Evolutionary conservation across 1,140 invertebrate genomes (phyloP), one percentile per base, ranked within the genome.

Genomic region (Papilio aristodemus): DNA sequence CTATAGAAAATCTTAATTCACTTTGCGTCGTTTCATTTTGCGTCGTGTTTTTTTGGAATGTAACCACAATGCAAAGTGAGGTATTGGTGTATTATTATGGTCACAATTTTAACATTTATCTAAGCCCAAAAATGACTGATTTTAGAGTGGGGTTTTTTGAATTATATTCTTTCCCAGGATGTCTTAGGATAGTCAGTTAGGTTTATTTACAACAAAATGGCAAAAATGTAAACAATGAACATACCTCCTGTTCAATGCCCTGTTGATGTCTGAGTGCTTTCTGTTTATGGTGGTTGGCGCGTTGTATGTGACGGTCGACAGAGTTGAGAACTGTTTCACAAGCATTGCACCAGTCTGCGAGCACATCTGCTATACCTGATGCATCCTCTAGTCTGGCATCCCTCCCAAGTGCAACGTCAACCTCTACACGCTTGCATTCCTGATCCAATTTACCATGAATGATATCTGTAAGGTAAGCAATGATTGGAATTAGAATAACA

Each of bases 391-490:
- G 93, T 59, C 95, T 94, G 50, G 99, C 97, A 89, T 99, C 98
- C 19, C 98, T 93, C 0, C 98, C 98, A 39, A 99, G 94, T 0
- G 97, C 97, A 81, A 96, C 98, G 87, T 99, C 98, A 0, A 99
- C 95, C 90, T 99, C 98, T 39, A 99, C 92, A 73, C 97, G 95
- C 72, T 95, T 96, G 89, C 97, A 97, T 81, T 97, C 97, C 89
- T 99, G 98, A 91, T 99, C 98, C 68, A 99, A 89, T 92, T 99
- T 99, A 0, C 98, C 98, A 80, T 97, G 96, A 70, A 99, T 98
- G 77, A 99, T 97, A 90, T 99, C 98, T 94, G 92, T 22, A 93
- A 91, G 10, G 41, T 57, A 74, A 46, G 7, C 11, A 59, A 39
- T 25, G 11, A 19, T 13, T 7, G n/a, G 11, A 58, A 37, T 63